Percentiles rank a stretch among this genome's conserved stretches.
phyloP scores from a whole-genome alignment of 2,113 vertebrate genomes.

The Lepisosteus oculatus region DNA sequence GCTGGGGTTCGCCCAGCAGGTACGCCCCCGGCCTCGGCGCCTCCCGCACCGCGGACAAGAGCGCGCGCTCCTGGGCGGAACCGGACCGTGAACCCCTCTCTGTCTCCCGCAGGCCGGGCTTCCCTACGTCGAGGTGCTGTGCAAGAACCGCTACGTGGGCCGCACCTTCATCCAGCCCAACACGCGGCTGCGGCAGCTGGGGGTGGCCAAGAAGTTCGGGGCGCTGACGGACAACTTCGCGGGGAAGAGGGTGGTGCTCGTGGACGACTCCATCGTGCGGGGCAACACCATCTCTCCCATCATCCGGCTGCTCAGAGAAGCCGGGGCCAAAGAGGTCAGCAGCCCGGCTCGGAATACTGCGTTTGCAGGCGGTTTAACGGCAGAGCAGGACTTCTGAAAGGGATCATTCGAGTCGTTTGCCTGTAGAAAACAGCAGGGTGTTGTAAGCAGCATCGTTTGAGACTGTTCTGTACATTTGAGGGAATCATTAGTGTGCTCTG shows the following conservation, averaged over 20 bases:
- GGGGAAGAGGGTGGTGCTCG: slow-evolving; percentile 88
- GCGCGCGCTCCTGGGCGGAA: too few species aligned
- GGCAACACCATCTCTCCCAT: slow-evolving; percentile 98
- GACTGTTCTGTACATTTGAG: not conserved
- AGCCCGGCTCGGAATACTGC: not conserved
- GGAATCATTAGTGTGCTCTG: too few species aligned
- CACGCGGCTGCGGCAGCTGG: slow-evolving; percentile 90
- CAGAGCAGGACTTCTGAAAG: too few species aligned
- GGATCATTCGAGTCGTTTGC: too few species aligned
- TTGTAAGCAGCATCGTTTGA: not conserved
- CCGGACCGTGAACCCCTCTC: too few species aligned
- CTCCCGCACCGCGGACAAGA: too few species aligned
- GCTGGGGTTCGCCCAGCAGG: slow-evolving; percentile 89
- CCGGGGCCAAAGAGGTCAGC: slow-evolving; percentile 90
- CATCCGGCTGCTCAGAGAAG: slow-evolving; percentile 93
- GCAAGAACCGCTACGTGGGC: slow-evolving; percentile 96
- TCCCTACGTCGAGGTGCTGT: slow-evolving; percentile 91
- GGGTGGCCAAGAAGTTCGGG: slow-evolving; percentile 97
- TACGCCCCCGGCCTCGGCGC: slow-evolving; percentile 36
- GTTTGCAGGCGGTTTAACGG: too few species aligned
- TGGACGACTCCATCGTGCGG: slow-evolving; percentile 96
- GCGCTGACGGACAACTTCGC: slow-evolving; percentile 93
- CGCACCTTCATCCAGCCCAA: slow-evolving; percentile 97
- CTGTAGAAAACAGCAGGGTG: too few species aligned
- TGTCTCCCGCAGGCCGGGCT: slow-evolving; percentile 73